phyloP scores from a whole-genome alignment of 1,140 invertebrate species.

The Scaptomyza hsui region DNA sequence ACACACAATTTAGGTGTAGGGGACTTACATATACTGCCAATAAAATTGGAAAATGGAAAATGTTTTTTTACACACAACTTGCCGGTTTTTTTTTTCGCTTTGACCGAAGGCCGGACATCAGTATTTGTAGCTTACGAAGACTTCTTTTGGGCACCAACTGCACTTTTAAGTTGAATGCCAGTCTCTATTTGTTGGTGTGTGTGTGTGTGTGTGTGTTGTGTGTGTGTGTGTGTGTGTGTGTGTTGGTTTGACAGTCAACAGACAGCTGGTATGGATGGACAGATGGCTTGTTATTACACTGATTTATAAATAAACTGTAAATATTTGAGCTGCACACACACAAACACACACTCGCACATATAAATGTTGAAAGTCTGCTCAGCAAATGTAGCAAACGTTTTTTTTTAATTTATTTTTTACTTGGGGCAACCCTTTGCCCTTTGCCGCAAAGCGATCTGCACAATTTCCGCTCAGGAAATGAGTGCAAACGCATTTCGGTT shows the following conservation, averaged over 20 bases:
- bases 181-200: background rate
- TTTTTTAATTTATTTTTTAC: background rate
- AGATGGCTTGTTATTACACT: constrained; percentile 80
- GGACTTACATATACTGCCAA: constrained; percentile 65
- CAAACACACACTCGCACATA: constrained; percentile 25
- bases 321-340: constrained; percentile 64
- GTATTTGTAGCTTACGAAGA: constrained; percentile 28
- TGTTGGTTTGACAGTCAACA: constrained; percentile 55
- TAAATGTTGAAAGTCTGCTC: constrained; percentile 36
- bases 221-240: constrained; percentile 7
- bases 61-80: constrained; percentile 74
- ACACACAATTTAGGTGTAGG: constrained; percentile 17
- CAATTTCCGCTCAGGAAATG: constrained; percentile 51
- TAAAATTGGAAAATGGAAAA: constrained; percentile 80
- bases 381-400: constrained; percentile 36
- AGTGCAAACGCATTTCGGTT: constrained; percentile 30
- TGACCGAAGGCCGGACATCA: constrained; percentile 57
- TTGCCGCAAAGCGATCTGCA: constrained; percentile 39
- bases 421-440: background rate
- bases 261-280: constrained; percentile 45
- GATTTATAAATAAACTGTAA: constrained; percentile 82
- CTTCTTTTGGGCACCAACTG: constrained; percentile 7
- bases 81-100: constrained; percentile 35
- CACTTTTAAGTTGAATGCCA: constrained; percentile 3
- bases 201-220: constrained; percentile 3